Evolutionary conservation across 2,888 invertebrate species (phyloP).

Genomic region (Epirrhoe alternata): DNA sequence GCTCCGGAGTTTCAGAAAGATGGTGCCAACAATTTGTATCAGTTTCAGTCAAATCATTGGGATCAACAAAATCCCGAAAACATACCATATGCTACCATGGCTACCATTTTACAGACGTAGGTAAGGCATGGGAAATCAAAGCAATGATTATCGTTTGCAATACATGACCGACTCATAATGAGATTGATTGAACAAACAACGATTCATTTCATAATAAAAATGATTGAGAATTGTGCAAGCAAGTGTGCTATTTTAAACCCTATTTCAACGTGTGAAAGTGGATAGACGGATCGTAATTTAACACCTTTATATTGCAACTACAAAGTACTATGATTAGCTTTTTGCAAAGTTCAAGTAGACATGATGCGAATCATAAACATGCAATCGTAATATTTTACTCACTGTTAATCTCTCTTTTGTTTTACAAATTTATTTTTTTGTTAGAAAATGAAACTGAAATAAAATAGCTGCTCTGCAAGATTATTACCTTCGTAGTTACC

Average conservation of each 20-base stretch:
- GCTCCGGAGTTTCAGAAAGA: too few relatives aligned
- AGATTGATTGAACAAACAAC: constrained; percentile 56
- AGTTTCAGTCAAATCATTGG: background rate
- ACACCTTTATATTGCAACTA: constrained; percentile 19
- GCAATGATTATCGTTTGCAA: constrained; percentile 69
- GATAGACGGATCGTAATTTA: constrained; percentile 16
- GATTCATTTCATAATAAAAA: constrained; percentile 32
- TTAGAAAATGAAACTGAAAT: too few relatives aligned
- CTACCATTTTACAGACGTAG: background rate
- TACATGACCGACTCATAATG: constrained; percentile 54
- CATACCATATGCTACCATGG: too few relatives aligned
- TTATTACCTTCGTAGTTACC: background rate
- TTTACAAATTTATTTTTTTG: background rate
- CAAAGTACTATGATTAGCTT: constrained; percentile 29
- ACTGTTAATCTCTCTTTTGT: constrained; percentile 14
- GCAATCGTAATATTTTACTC: constrained; percentile 24
- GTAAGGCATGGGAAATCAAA: background rate
- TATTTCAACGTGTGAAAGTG: constrained; percentile 9
- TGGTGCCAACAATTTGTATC: too few relatives aligned
- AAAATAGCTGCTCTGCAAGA: background rate
- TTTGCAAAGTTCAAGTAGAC: constrained; percentile 39
- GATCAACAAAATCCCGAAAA: too few relatives aligned
- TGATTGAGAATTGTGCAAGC: constrained; percentile 30
- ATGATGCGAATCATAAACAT: constrained; percentile 33
- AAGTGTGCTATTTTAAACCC: constrained; percentile 22